Evolutionary conservation across 2,113 vertebrate species (phyloP).

Genomic region (Gymnorhina tibicen): DNA sequence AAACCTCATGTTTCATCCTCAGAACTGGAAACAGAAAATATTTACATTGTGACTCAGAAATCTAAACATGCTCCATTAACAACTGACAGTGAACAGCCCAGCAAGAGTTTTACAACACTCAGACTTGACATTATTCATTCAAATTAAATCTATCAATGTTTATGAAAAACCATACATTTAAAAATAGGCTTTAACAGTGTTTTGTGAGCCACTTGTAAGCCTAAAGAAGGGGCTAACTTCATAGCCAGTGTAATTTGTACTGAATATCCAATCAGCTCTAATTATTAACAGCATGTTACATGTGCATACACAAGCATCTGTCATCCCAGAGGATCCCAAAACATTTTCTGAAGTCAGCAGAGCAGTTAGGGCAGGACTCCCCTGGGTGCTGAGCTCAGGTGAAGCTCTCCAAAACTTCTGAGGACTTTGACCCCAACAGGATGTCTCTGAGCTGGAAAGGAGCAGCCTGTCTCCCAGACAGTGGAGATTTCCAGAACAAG

Average conservation of each 20-base stretch:
- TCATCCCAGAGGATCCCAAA: slow-evolving; percentile 42
- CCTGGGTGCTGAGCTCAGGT: neutral
- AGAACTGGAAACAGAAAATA: slow-evolving; percentile 13
- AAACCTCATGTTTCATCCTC: neutral
- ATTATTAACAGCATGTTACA: slow-evolving; percentile 56
- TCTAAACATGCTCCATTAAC: slow-evolving; percentile 1
- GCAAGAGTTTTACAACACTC: slow-evolving; percentile 23
- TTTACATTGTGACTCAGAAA: slow-evolving; percentile 54
- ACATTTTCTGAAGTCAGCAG: neutral
- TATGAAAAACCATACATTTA: slow-evolving; percentile 21
- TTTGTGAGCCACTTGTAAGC: slow-evolving; percentile 46
- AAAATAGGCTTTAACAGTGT: slow-evolving; percentile 43
- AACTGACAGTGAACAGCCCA: slow-evolving; percentile 29
- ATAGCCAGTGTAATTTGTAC: slow-evolving; percentile 50
- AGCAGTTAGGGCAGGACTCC: neutral
- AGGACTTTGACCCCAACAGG: neutral
- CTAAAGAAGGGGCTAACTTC: slow-evolving; percentile 46
- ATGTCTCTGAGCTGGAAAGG: neutral
- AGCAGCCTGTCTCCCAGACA: neutral
- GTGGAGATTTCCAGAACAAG: neutral
- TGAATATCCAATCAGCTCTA: slow-evolving; percentile 60
- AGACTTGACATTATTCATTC: neutral
- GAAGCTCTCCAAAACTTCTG: neutral
- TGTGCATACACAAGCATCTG: slow-evolving; percentile 58
- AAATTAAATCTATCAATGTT: slow-evolving; percentile 36